phyloP scores from a whole-genome alignment of 2,797 vertebrate species.

The Pristis pectinata region DNA sequence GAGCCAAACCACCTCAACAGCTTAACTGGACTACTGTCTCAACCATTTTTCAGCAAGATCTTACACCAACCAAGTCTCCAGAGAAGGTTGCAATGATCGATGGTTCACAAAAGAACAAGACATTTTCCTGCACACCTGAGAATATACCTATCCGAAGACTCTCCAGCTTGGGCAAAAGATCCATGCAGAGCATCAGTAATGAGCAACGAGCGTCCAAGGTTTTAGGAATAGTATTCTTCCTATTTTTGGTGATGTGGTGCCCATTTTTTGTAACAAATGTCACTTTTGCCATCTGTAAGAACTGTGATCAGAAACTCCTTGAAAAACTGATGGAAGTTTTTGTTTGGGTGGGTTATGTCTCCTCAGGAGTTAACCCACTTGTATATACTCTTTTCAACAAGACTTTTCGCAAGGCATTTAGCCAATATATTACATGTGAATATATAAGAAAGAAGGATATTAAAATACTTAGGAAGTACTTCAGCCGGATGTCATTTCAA shows the following conservation, averaged over 20 bases:
- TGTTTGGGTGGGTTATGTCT: conserved; percentile 94
- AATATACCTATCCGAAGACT: conserved; percentile 66
- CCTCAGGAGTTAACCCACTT: conserved; percentile 91
- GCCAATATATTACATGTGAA: conserved; percentile 86
- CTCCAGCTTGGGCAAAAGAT: conserved; percentile 82
- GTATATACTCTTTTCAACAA: conserved; percentile 97
- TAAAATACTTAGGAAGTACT: conserved; percentile 54
- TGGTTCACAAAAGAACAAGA: conserved; percentile 55
- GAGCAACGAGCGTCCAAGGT: conserved; percentile 96
- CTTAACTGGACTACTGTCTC: conserved; percentile 67
- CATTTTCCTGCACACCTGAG: conserved; percentile 44
- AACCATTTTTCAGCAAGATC: conserved; percentile 76
- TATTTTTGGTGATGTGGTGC: conserved; percentile 97
- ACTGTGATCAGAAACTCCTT: conserved; percentile 67
- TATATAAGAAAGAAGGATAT: conserved; percentile 57
- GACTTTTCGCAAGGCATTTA: conserved; percentile 88
- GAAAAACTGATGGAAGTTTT: conserved; percentile 85
- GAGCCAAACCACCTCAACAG: conserved; percentile 70
- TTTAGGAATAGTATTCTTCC: conserved; percentile 88
- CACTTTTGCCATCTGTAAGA: conserved; percentile 77
- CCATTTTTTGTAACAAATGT: conserved; percentile 96
- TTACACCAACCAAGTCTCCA: conserved; percentile 53
- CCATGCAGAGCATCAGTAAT: conserved; percentile 86
- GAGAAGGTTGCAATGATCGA: conserved; percentile 68
- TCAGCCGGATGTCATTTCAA: conserved; percentile 69